Evolutionary conservation across 2,888 invertebrate genomes (phyloP).

Genomic region (Eristalis tenax): DNA sequence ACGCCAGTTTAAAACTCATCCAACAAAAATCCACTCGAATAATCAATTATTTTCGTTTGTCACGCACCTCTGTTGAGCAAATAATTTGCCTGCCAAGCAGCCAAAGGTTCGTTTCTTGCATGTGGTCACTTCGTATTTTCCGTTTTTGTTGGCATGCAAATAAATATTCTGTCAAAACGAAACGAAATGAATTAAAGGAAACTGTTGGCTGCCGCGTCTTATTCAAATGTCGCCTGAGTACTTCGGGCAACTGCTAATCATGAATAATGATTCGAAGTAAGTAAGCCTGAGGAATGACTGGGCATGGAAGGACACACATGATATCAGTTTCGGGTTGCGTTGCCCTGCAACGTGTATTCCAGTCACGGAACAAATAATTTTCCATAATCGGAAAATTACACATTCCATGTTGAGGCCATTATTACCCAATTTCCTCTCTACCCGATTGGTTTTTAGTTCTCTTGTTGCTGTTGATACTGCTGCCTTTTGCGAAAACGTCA

Average conservation of each 20-base stretch:
- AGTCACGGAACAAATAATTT: conserved; percentile 64
- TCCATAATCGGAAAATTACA: conserved; percentile 63
- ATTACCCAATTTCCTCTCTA: conserved; percentile 55
- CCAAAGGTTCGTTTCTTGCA: not conserved
- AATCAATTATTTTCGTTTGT: conserved; percentile 15
- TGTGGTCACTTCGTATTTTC: not conserved
- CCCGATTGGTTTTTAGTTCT: conserved; percentile 32
- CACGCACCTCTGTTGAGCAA: conserved; percentile 23
- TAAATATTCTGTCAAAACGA: conserved; percentile 40
- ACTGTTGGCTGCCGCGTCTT: conserved; percentile 24
- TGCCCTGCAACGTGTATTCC: conserved; percentile 22
- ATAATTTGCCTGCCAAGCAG: not conserved
- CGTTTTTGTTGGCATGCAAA: conserved; percentile 40
- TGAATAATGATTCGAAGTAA: not conserved
- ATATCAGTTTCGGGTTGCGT: not conserved
- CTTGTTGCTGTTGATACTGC: conserved; percentile 17
- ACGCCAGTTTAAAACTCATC: not conserved
- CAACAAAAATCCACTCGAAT: conserved; percentile 9
- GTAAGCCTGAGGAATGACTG: not conserved
- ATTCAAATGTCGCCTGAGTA: not conserved
- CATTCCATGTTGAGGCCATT: conserved; percentile 57
- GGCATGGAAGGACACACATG: not conserved
- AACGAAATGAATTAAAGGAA: not conserved
- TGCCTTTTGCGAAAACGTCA: conserved; percentile 8
- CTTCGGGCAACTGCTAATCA: not conserved